Conservation (phyloP, 64 coral and sea anemone species). For the Porites lutea region DNA sequence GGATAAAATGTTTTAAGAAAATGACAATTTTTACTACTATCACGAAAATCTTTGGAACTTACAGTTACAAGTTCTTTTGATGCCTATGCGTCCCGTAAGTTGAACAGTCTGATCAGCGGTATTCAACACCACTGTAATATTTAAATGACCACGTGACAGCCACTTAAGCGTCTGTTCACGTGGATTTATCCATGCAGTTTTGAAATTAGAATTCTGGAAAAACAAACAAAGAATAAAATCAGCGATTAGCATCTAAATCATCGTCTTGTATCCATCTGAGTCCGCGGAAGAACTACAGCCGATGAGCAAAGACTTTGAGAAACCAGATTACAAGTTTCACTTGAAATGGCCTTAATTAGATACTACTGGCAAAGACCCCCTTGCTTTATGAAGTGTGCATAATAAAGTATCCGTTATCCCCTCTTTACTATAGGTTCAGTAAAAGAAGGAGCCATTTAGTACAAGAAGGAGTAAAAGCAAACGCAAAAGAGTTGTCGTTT, state of each 20-base stretch:
- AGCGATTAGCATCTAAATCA: neutral
- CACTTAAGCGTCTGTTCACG: slow-evolving; percentile 47
- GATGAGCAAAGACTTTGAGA: no score
- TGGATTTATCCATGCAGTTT: slow-evolving; percentile 38
- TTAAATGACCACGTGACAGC: slow-evolving; percentile 61
- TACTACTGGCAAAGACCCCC: no score
- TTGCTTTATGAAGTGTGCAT: no score
- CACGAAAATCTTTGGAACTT: neutral
- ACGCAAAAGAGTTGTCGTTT: no score
- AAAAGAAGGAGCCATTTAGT: no score
- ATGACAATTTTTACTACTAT: neutral
- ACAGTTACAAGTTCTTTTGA: slow-evolving; percentile 73
- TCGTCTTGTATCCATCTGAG: neutral
- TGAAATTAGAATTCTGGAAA: slow-evolving; percentile 28
- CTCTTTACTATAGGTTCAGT: no score
- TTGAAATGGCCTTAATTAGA: no score
- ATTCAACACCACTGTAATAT: slow-evolving; percentile 42
- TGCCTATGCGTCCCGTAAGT: slow-evolving; percentile 43
- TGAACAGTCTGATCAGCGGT: slow-evolving; percentile 8
- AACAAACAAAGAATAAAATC: neutral
- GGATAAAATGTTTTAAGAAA: slow-evolving; percentile 2
- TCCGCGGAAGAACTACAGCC: no score
- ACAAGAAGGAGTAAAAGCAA: no score
- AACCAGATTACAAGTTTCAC: no score
- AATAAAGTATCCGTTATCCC: no score